A percentile compares a stretch with the other conserved stretches of the same genome.
Conservation (phyloP, 1,140 invertebrate genomes). For the Samia ricini region DNA sequence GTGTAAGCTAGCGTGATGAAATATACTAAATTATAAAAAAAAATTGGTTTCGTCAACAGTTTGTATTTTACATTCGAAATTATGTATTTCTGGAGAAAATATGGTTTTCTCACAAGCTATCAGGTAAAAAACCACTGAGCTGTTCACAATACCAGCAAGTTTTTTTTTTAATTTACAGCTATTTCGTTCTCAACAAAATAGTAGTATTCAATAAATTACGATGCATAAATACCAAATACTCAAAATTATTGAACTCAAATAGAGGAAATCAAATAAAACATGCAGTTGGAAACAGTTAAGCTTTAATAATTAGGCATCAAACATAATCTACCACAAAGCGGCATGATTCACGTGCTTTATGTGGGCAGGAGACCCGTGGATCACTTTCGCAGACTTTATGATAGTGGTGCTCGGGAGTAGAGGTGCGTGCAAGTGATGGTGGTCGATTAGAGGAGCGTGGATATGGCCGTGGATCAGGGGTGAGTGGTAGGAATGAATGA, state of each 20-base stretch:
- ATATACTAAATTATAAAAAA: no score
- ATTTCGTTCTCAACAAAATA: no score
- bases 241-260: not conserved
- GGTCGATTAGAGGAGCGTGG: not conserved
- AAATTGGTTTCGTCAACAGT: no score
- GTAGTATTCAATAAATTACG: no score
- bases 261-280: not conserved
- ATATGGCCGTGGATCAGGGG: slow-evolving; percentile 4
- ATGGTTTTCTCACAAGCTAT: no score
- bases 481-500: not conserved
- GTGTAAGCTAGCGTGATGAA: no score
- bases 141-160: no score
- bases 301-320: slow-evolving; percentile 5
- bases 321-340: not conserved
- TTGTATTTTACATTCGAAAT: no score
- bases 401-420: slow-evolving; percentile 2
- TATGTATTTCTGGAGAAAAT: no score
- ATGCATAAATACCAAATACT: no score
- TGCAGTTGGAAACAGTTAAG: not conserved
- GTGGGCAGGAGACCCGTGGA: not conserved
- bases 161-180: no score
- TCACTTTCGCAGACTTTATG: slow-evolving; percentile 7
- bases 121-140: no score
- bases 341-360: slow-evolving; percentile 1
- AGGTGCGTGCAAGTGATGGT: slow-evolving; percentile 6